Percentiles rank a stretch among this genome's conserved stretches.
phyloP scores from a whole-genome alignment of 2,888 invertebrate species.

The Aspidiotus destructor region DNA sequence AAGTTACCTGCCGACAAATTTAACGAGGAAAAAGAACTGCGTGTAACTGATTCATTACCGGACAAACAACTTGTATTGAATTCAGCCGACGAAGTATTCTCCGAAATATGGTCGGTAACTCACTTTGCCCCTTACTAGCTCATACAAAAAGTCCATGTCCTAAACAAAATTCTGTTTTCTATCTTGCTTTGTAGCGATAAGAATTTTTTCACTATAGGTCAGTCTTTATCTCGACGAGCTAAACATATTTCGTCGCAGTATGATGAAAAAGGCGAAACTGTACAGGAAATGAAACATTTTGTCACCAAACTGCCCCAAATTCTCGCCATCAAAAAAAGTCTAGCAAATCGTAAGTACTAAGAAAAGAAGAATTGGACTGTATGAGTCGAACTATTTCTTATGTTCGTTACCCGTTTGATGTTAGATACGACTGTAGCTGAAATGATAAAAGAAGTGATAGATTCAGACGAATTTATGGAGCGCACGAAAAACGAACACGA shows the following conservation, averaged over 20 bases:
- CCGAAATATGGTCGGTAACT: constrained; percentile 54
- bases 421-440: constrained; percentile 88
- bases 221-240: constrained; percentile 73
- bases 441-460: constrained; percentile 76
- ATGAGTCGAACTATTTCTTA: neutral
- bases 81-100: constrained; percentile 78
- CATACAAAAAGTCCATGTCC: constrained; percentile 3
- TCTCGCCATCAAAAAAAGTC: constrained; percentile 72
- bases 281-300: constrained; percentile 91
- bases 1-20: constrained; percentile 80
- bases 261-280: constrained; percentile 75
- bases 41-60: constrained; percentile 43
- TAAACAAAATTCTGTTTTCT: neutral
- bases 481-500: constrained; percentile 80
- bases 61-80: constrained; percentile 73
- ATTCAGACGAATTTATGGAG: constrained; percentile 65
- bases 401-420: neutral
- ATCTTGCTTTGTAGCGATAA: constrained; percentile 56
- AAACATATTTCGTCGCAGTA: constrained; percentile 75
- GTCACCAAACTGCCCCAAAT: constrained; percentile 81
- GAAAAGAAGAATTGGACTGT: neutral
- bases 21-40: constrained; percentile 54
- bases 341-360: constrained; percentile 52
- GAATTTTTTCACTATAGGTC: constrained; percentile 84
- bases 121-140: neutral